Percentiles rank a stretch among this genome's conserved stretches.
Conservation (phyloP, 1,140 invertebrate genomes). For the Zaprionus taronus region DNA sequence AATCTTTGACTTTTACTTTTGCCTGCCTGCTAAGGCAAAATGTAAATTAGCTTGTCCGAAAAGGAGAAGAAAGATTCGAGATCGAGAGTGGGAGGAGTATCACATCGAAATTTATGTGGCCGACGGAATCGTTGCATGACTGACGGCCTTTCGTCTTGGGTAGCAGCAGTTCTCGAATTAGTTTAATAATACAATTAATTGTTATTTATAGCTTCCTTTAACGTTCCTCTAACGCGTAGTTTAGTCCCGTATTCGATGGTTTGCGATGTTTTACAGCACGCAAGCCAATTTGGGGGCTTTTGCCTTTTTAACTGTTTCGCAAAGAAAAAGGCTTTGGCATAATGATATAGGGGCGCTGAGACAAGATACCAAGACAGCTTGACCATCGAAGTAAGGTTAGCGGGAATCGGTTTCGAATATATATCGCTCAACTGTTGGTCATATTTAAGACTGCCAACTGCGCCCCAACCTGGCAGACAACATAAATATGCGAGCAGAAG, state of each 20-base stretch:
- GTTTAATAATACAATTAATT: conserved; percentile 83
- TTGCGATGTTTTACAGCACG: conserved; percentile 66
- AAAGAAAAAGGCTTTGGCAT: conserved; percentile 30
- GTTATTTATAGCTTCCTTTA: conserved; percentile 81
- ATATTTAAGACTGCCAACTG: not conserved
- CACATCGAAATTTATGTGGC: conserved; percentile 68
- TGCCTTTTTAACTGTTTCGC: conserved; percentile 51
- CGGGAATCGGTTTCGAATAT: not conserved
- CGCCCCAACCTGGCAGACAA: conserved; percentile 15
- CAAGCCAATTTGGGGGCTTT: conserved; percentile 46
- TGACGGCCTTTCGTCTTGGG: conserved; percentile 72
- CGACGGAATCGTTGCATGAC: conserved; percentile 63
- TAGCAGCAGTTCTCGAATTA: conserved; percentile 53
- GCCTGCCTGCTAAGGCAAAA: conserved; percentile 48
- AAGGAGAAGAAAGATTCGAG: not conserved
- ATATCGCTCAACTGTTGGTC: not conserved
- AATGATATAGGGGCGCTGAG: conserved; percentile 53
- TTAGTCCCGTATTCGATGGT: conserved; percentile 12
- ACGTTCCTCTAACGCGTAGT: conserved; percentile 19
- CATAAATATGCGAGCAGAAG: conserved; percentile 35
- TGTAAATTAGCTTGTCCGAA: conserved; percentile 70
- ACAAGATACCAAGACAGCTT: not conserved
- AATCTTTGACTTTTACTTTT: conserved; percentile 68
- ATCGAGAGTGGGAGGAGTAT: not conserved
- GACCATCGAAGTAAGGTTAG: not conserved